Conservation (phyloP, 1,140 invertebrate genomes). For the Drosophila punjabiensis region DNA sequence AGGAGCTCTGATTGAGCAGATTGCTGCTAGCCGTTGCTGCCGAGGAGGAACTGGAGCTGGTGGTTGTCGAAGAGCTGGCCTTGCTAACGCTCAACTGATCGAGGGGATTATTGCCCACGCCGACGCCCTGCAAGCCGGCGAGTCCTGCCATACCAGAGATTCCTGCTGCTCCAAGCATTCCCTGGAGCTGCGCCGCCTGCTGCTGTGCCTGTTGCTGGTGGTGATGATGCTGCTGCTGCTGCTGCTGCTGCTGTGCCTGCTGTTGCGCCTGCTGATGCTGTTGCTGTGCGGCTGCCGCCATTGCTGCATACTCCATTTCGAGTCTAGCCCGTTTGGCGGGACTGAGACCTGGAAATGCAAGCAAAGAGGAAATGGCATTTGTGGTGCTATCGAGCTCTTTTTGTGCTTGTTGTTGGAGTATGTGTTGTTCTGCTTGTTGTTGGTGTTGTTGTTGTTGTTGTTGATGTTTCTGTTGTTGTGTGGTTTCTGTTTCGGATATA, state of each 20-base stretch:
- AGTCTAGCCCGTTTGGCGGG: slow-evolving; percentile 86
- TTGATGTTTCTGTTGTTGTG: slow-evolving; percentile 52
- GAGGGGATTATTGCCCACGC: slow-evolving; percentile 36
- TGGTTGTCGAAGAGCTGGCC: slow-evolving; percentile 32
- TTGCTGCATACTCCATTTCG: slow-evolving; percentile 87
- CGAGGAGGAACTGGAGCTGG: slow-evolving; percentile 35
- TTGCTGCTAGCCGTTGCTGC: slow-evolving; percentile 31
- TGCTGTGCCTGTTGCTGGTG: slow-evolving; percentile 44
- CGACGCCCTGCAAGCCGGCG: slow-evolving; percentile 34
- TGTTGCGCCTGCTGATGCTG: slow-evolving; percentile 75
- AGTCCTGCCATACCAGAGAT: slow-evolving; percentile 55
- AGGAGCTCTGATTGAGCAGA: slow-evolving; percentile 48
- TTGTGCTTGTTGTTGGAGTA: slow-evolving; percentile 67
- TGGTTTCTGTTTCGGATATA: slow-evolving; percentile 91
- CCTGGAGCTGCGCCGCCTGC: slow-evolving; percentile 52
- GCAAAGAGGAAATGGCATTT: slow-evolving; percentile 87
- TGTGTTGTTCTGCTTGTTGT: slow-evolving; percentile 72
- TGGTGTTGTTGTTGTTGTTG: slow-evolving; percentile 45
- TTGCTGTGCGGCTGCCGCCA: slow-evolving; percentile 79
- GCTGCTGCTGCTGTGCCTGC: slow-evolving; percentile 19
- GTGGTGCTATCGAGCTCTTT: slow-evolving; percentile 79
- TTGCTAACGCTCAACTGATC: slow-evolving; percentile 65
- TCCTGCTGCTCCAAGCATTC: slow-evolving; percentile 67
- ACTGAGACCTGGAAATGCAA: slow-evolving; percentile 89
- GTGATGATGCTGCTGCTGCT: slow-evolving; percentile 40